Conservation (phyloP, 2,888 invertebrate genomes). For the Tribolium freemani region DNA sequence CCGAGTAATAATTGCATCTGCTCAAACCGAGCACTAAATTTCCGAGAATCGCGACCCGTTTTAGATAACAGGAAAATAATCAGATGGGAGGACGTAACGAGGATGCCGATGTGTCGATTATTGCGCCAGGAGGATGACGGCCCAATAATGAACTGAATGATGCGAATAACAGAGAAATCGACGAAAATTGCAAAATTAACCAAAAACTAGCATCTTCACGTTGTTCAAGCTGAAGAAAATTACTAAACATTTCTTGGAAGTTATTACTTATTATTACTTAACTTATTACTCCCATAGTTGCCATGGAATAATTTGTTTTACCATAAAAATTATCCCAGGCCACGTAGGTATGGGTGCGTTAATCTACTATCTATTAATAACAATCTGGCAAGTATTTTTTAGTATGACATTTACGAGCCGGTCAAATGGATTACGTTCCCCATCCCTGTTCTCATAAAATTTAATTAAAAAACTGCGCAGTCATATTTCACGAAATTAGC, state of each 20-base stretch:
- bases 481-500: constrained; percentile 43
- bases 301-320: no score
- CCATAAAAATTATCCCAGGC: no score
- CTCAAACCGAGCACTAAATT: constrained; percentile 26
- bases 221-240: no score
- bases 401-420: constrained; percentile 41
- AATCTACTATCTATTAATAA: constrained; percentile 43
- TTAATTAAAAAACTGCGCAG: constrained; percentile 44
- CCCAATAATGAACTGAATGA: background rate
- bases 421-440: constrained; percentile 37
- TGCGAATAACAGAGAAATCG: background rate
- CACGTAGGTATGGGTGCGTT: background rate
- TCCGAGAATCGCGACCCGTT: constrained; percentile 27
- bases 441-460: constrained; percentile 32
- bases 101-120: constrained; percentile 11
- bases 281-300: no score
- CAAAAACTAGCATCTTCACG: no score
- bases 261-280: no score
- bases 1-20: constrained; percentile 26
- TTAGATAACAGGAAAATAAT: constrained; percentile 27
- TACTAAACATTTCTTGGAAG: no score
- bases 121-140: background rate
- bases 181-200: background rate
- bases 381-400: constrained; percentile 38
- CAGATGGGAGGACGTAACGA: constrained; percentile 11